Evolutionary conservation across 1,140 invertebrate genomes (phyloP), one percentile per base, ranked within the genome.

Genomic region (Lasioglossum baleicum): DNA sequence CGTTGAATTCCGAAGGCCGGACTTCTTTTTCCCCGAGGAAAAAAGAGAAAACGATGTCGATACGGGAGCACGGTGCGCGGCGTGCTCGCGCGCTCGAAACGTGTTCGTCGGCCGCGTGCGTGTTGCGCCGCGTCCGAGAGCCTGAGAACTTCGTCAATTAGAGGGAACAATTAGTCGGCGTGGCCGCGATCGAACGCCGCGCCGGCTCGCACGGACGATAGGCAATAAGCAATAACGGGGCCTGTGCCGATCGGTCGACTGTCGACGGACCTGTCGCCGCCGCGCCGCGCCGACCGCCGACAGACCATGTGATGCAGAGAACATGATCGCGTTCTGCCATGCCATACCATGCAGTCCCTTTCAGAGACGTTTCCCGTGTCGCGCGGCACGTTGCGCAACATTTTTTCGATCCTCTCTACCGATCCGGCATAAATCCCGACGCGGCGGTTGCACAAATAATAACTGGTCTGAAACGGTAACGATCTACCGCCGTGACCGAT

Each of bases 91-190:
- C 35, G 35, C 35, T 35, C 35, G 35, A 35, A 35, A 35, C 35
- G 35, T 53, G 51, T 53, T 13, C 56, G 20, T 5, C 56, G 56
- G 20, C 8, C 6, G 56, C 56, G 56, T n/a, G 20, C 13, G 20
- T 7, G 20, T n/a, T 4, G 20, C 20, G 51, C 44, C 74, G 31
- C 13, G 69, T 60, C 44, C 66, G 20, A 66, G 77, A 88, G 90
- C 89, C 89, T 91, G 90, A 91, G 90, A 91, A 91, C 89, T 89
- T 90, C 77, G 87, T 91, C 90, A 91, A 91, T 91, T 91, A 91
- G 87, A 84, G 85, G 82, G 75, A 91, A 91, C 88, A 91, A 91
- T 91, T 91, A 91, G 89, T 88, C 83, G 78, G 51, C 80, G 82
- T 63, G 67, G 69, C 74, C 56, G 82, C 58, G 71, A 81, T 87